These are phyloP conservation scores for Tethya wilhelma DNA, from an alignment of 37 sponge, comb jelly and placozoan genomes.

Conservation along the genomic window DNA sequence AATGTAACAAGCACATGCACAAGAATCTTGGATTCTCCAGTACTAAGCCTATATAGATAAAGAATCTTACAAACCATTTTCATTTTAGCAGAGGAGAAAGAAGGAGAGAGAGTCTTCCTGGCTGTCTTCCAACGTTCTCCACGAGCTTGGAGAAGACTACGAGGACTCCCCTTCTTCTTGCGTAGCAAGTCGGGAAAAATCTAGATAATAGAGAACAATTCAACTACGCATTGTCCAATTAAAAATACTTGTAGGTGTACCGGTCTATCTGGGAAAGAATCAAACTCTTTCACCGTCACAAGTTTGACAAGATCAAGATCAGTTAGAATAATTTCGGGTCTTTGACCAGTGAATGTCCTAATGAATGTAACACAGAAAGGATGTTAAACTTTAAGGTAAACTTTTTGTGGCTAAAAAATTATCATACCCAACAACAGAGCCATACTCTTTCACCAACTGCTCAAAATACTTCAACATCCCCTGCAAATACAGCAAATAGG, in stretches of 20 bases:
- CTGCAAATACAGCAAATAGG: conserved; percentile 6
- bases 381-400: neutral
- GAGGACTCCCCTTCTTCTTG: neutral
- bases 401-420: neutral
- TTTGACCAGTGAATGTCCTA: conserved; percentile 52
- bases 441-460: conserved; percentile 23
- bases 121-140: conserved; percentile 57
- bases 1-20: neutral
- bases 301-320: conserved; percentile 68
- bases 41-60: too few relatives aligned
- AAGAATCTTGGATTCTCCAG: neutral
- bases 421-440: conserved; percentile 42
- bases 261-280: conserved; percentile 45
- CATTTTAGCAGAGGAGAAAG: conserved; percentile 66
- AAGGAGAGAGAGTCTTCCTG: conserved; percentile 63
- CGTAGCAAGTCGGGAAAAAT: conserved; percentile 12
- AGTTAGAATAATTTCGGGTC: conserved; percentile 22
- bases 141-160: conserved; percentile 47
- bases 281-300: conserved; percentile 58
- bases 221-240: neutral
- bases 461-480: conserved; percentile 12
- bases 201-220: neutral
- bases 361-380: conserved; percentile 32
- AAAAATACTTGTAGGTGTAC: neutral
- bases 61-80: conserved; percentile 37